phyloP scores from a whole-genome alignment of 2,113 vertebrate genomes.

The Leucoraja erinaceus region DNA sequence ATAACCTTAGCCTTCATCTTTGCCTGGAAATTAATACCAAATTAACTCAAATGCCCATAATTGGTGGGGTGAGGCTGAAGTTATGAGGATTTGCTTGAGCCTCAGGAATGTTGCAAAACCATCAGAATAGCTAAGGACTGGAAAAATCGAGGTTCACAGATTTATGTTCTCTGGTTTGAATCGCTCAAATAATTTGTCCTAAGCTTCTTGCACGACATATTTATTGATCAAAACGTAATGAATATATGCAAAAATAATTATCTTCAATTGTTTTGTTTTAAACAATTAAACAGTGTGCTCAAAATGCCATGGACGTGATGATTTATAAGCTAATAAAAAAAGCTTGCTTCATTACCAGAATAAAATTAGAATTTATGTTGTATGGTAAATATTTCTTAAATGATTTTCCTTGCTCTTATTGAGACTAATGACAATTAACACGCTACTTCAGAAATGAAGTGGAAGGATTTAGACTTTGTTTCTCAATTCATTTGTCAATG shows the following conservation, averaged over 20 bases:
- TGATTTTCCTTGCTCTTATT: slow-evolving; percentile 27
- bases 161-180: neutral
- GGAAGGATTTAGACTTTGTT: neutral
- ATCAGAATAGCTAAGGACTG: neutral
- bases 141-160: too few species aligned
- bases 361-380: slow-evolving; percentile 35
- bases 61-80: neutral
- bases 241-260: neutral
- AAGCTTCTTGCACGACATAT: neutral
- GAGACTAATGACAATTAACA: slow-evolving; percentile 32
- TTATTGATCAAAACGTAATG: neutral
- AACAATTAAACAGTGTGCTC: neutral
- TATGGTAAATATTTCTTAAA: neutral
- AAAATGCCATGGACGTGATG: slow-evolving; percentile 9
- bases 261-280: slow-evolving; percentile 18
- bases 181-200: neutral
- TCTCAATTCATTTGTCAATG: slow-evolving; percentile 14
- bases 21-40: neutral
- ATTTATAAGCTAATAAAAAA: slow-evolving; percentile 24
- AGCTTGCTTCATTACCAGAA: neutral
- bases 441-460: slow-evolving; percentile 17
- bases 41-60: too few species aligned
- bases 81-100: neutral
- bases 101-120: neutral
- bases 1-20: too few species aligned